A percentile compares a stretch with the other conserved stretches of the same genome.
phyloP scores from a whole-genome alignment of 2,888 invertebrate genomes.

The Ypsolopha scabrella region DNA sequence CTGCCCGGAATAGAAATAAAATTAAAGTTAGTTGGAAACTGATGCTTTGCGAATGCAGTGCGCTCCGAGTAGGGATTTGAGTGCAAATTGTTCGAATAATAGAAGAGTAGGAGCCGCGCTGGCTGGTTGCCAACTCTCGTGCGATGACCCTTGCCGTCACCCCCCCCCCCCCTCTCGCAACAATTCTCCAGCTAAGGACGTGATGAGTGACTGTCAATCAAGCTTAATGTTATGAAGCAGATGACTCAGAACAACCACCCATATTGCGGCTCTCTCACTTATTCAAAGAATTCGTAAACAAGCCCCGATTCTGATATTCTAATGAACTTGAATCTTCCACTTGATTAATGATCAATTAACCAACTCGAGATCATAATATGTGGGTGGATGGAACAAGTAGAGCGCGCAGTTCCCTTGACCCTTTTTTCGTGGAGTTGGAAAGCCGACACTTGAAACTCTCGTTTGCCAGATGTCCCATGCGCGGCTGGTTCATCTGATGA shows the following conservation, averaged over 20 bases:
- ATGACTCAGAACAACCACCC: not conserved
- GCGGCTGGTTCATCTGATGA: constrained; percentile 3
- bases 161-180: constrained; percentile 20
- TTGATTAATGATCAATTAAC: not conserved
- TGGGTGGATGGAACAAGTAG: not conserved
- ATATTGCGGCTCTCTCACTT: not conserved
- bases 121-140: constrained; percentile 37
- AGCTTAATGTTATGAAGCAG: too few species aligned
- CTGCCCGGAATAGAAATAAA: not conserved
- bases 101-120: constrained; percentile 30
- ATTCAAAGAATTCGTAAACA: not conserved
- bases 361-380: not conserved
- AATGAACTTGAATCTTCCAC: not conserved
- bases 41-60: constrained; percentile 8
- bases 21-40: constrained; percentile 1
- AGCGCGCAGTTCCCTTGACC: not conserved
- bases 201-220: not conserved
- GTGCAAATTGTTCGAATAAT: constrained; percentile 43
- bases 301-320: not conserved
- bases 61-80: constrained; percentile 16
- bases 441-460: constrained; percentile 34
- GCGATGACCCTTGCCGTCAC: constrained; percentile 28
- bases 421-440: constrained; percentile 12
- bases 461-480: constrained; percentile 43
- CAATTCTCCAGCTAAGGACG: constrained; percentile 20